A percentile compares a stretch with the other conserved stretches of the same genome.
These are phyloP conservation scores for Pachypanchax playfairii DNA, from an alignment of 2,113 vertebrate genomes.

Conservation along the genomic window DNA sequence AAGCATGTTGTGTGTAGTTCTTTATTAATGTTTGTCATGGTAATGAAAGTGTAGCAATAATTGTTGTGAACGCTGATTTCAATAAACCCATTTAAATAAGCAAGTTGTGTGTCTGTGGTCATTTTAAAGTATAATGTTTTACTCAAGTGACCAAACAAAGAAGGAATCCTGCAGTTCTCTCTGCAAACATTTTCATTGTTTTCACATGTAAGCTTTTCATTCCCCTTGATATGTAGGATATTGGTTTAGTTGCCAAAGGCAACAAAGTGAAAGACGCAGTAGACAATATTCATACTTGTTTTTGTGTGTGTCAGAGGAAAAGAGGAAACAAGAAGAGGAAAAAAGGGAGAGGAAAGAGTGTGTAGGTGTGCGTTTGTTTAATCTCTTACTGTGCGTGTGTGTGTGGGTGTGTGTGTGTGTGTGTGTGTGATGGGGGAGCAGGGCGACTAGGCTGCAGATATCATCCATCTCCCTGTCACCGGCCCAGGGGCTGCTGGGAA, in stretches of 20 bases:
- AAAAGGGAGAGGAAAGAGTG: background rate
- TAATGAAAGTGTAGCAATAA: background rate
- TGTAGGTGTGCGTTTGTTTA: slow-evolving; percentile 15
- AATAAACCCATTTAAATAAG: slow-evolving; percentile 46
- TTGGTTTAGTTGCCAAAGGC: slow-evolving; percentile 66
- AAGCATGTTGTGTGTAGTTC: background rate
- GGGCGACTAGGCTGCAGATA: slow-evolving; percentile 85
- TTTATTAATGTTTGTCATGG: background rate
- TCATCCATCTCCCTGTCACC: slow-evolving; percentile 97
- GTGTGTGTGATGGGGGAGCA: slow-evolving; percentile 45
- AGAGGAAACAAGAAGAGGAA: slow-evolving; percentile 5
- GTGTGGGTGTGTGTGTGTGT: slow-evolving; percentile 24
- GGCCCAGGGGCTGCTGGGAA: slow-evolving; percentile 87
- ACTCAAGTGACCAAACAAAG: slow-evolving; percentile 41
- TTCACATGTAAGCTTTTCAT: slow-evolving; percentile 58
- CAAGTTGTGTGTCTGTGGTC: slow-evolving; percentile 42
- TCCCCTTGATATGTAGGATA: slow-evolving; percentile 58
- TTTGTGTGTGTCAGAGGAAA: slow-evolving; percentile 24
- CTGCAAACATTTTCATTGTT: slow-evolving; percentile 55
- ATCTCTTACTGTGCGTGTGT: slow-evolving; percentile 19
- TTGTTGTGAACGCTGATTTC: slow-evolving; percentile 34
- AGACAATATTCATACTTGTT: slow-evolving; percentile 54
- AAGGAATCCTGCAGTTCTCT: slow-evolving; percentile 43
- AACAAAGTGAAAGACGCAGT: slow-evolving; percentile 47
- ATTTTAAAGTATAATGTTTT: slow-evolving; percentile 45